Percentiles rank a stretch among this genome's conserved stretches.
Conservation (phyloP, 23 tunicate species). For the Halocynthia roretzi region DNA sequence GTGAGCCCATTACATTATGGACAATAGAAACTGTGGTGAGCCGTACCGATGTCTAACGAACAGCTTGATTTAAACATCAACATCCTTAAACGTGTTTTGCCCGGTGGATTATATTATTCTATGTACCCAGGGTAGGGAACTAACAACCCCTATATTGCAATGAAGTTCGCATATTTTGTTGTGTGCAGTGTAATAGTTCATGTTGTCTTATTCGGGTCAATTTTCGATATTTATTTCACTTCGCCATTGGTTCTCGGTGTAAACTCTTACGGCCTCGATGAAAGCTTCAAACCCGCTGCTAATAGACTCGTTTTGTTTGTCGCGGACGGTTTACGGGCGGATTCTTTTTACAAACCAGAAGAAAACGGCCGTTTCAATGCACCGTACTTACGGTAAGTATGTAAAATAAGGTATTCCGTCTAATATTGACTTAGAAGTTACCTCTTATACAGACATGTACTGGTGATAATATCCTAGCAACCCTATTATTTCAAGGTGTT, state of each 20-base stretch:
- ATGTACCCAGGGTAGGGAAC: background rate
- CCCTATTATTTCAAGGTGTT: no score
- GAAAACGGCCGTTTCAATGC: conserved; percentile 35
- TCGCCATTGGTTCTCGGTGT: conserved; percentile 89
- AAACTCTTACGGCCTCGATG: conserved; percentile 17
- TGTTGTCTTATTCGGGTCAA: conserved; percentile 55
- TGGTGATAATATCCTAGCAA: no score
- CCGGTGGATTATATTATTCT: no score
- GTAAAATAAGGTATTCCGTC: no score
- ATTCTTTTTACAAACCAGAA: conserved; percentile 57
- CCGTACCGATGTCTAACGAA: no score
- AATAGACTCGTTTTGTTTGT: conserved; percentile 77
- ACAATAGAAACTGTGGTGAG: no score
- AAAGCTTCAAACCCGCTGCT: conserved; percentile 38
- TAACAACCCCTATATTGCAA: background rate
- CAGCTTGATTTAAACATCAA: no score
- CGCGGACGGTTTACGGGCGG: conserved; percentile 91
- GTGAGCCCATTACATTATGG: no score
- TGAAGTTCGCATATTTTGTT: conserved; percentile 50
- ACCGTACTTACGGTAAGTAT: conserved; percentile 58
- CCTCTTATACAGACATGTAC: no score
- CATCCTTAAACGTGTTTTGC: no score
- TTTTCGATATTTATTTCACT: conserved; percentile 94
- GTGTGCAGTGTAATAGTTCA: conserved; percentile 58
- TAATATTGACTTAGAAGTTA: no score